Percentiles rank a stretch among this genome's conserved stretches.
Conservation (phyloP, 2,113 vertebrate genomes). For the Notarius lentiginosus region DNA sequence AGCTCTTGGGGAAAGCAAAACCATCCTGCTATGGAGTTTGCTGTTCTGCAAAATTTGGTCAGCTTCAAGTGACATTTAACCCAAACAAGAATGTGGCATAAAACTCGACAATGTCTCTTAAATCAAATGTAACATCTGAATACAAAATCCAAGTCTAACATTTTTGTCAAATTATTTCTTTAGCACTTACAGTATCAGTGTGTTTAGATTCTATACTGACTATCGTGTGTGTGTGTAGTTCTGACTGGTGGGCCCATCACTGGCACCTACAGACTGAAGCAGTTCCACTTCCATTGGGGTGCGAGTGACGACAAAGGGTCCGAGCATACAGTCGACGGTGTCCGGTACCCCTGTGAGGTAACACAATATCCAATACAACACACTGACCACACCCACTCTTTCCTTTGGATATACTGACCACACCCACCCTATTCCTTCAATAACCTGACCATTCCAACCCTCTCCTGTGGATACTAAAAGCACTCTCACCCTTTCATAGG, state of each 20-base stretch:
- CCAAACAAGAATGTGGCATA: neutral
- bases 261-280: constrained; percentile 81
- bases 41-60: neutral
- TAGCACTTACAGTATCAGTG: neutral
- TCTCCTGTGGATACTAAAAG: neutral
- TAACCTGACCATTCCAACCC: neutral
- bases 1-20: too few species aligned
- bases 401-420: neutral
- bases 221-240: constrained; percentile 63
- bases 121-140: neutral
- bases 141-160: neutral
- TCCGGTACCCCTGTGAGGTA: constrained; percentile 87
- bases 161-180: neutral
- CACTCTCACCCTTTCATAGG: too few species aligned
- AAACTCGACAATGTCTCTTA: neutral
- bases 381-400: neutral
- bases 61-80: neutral
- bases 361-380: neutral
- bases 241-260: constrained; percentile 82
- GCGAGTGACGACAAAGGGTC: constrained; percentile 81
- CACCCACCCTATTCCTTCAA: neutral
- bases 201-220: neutral
- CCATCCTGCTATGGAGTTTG: neutral
- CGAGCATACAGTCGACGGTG: constrained; percentile 83
- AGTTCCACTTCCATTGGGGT: constrained; percentile 98